Evolutionary conservation across 2,888 invertebrate species (phyloP).

Genomic region (Tenodera sinensis): DNA sequence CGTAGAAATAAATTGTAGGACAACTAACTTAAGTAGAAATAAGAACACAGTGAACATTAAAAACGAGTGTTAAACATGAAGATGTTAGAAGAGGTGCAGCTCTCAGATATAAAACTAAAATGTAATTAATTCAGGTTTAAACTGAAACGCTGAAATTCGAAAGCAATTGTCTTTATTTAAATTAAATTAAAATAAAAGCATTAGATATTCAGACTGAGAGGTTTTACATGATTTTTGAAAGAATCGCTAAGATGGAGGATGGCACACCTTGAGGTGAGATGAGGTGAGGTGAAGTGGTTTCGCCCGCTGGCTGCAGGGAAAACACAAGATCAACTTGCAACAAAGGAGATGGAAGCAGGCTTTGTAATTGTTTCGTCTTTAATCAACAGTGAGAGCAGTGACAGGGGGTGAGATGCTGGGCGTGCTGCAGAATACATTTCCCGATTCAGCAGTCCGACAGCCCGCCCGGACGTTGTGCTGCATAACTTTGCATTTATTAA

Average conservation of each 20-base stretch:
- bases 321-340: too few relatives aligned
- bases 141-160: too few relatives aligned
- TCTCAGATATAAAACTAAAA: too few relatives aligned
- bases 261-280: background rate
- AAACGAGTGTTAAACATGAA: too few relatives aligned
- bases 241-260: background rate
- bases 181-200: too few relatives aligned
- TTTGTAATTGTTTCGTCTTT: constrained; percentile 25
- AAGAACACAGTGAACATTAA: too few relatives aligned
- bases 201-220: too few relatives aligned
- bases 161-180: too few relatives aligned
- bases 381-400: constrained; percentile 19
- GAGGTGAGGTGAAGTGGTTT: background rate
- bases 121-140: too few relatives aligned
- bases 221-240: background rate
- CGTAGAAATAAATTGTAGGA: too few relatives aligned
- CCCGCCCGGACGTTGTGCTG: background rate
- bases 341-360: background rate
- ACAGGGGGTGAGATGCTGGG: background rate
- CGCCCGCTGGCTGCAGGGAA: background rate
- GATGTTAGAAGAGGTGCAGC: too few relatives aligned
- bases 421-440: background rate
- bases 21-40: too few relatives aligned
- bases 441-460: background rate
- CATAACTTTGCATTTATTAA: background rate